Evolutionary conservation across 2,888 invertebrate genomes (phyloP), one percentile per base, ranked within the genome.

Genomic region (Amphimallon solstitiale): DNA sequence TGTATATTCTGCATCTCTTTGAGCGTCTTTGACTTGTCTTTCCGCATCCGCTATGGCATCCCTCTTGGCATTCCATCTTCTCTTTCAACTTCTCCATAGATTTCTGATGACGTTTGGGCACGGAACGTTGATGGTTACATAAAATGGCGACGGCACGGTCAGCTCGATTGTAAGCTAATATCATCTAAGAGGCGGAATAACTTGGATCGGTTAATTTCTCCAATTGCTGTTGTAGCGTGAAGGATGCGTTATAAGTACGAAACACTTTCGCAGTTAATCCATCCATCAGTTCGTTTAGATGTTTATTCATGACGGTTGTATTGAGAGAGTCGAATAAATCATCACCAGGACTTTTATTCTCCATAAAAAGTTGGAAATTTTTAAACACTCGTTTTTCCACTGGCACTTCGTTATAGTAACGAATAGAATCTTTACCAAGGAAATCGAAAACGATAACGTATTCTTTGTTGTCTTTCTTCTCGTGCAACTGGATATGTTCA

Each of bases 341-440:
- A 85, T 99, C 98, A 64, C 91, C 93, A 2, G 89, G 89, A 71
- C 92, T 90, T 83, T 99, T 99, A 80, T 95, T 95, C 79, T 99
- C 97, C 92, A 95, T 95, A 80, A 99, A 99, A 6, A 98, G 85
- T 79, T 96, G 93, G 70, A 99, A 86, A 86, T 99, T 99, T 84
- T 98, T 98, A 81, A 93, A 99, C 17, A 99, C 99, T 56, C 97
- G 88, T 82, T 98, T 99, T 82, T 99, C 98, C n/a, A n/a, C n/a
- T n/a, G n/a, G n/a, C n/a, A n/a, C n/a, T n/a, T n/a, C n/a, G n/a
- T n/a, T n/a, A n/a, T 95, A 94, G 84, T 99, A 99, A 76, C 82
- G 72, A 75, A 90, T 90, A 68, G 88, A 91, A 88, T 95, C 94
- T 86, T 96, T 96, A 87, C 98, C 98, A 67, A 96, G 90, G 83